phyloP scores from a whole-genome alignment of 2,888 invertebrate genomes.

The Oithona nana region DNA sequence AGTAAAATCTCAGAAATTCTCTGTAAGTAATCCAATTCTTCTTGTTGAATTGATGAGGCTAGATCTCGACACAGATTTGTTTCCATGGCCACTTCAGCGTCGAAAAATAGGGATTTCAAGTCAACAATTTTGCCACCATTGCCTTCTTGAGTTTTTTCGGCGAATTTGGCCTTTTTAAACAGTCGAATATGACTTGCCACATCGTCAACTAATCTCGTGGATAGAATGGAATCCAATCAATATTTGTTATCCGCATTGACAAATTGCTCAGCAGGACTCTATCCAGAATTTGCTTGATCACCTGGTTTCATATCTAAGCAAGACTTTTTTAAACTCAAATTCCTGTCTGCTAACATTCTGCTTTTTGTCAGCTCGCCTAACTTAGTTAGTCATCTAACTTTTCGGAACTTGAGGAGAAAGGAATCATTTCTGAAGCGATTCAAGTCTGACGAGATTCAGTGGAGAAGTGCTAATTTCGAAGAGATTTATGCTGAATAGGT shows the following conservation, averaged over 20 bases:
- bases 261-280: no score
- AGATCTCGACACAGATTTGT: constrained; percentile 55
- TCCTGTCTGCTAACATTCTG: no score
- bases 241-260: constrained; percentile 41
- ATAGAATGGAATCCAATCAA: constrained; percentile 73
- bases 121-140: constrained; percentile 23
- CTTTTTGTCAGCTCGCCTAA: no score
- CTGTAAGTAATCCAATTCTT: constrained; percentile 42
- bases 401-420: no score
- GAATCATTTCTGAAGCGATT: no score
- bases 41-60: constrained; percentile 43
- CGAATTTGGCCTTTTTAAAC: constrained; percentile 53
- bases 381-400: no score
- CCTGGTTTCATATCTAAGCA: no score
- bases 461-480: no score
- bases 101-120: constrained; percentile 62
- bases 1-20: constrained; percentile 61
- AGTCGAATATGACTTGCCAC: constrained; percentile 68
- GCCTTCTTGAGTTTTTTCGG: constrained; percentile 22
- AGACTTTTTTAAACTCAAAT: no score
- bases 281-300: no score
- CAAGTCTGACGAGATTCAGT: no score
- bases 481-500: no score
- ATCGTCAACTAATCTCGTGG: constrained; percentile 69
- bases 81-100: constrained; percentile 68